Conservation (phyloP, 35 echinoderm and acorn worm species). For the Chiridota heheva region DNA sequence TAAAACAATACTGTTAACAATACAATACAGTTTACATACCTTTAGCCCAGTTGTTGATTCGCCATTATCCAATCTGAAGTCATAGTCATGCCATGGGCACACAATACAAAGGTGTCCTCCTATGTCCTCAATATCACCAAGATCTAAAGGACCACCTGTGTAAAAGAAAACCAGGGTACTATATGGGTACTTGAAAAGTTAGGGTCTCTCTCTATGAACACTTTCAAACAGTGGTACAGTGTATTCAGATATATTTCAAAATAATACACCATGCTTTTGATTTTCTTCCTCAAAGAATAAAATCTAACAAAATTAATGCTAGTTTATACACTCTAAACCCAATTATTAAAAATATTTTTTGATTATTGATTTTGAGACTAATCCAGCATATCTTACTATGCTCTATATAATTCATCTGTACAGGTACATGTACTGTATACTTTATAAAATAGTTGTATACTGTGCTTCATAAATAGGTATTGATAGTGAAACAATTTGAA, state of each 20-base stretch:
- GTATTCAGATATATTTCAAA: neutral
- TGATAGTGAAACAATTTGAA: no score
- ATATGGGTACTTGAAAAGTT: neutral
- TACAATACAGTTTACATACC: conserved; percentile 21
- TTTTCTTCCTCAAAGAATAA: neutral
- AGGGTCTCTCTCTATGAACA: neutral
- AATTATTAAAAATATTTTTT: no score
- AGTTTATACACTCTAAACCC: neutral
- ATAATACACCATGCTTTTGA: neutral
- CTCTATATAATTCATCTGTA: no score
- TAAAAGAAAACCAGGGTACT: neutral
- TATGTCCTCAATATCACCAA: conserved; percentile 87
- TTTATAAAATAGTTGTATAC: no score
- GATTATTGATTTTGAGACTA: no score
- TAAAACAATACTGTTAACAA: neutral
- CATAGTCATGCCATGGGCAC: conserved; percentile 91
- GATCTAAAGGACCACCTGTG: conserved; percentile 71
- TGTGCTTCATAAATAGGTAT: no score
- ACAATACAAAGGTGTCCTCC: conserved; percentile 68
- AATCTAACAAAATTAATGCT: neutral
- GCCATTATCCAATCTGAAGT: conserved; percentile 87
- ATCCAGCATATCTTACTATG: no score
- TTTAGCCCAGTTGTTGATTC: conserved; percentile 81
- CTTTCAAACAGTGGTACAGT: neutral
- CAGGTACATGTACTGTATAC: no score